phyloP scores from a whole-genome alignment of 2,797 vertebrate species.

The Bovichtus diacanthus region DNA sequence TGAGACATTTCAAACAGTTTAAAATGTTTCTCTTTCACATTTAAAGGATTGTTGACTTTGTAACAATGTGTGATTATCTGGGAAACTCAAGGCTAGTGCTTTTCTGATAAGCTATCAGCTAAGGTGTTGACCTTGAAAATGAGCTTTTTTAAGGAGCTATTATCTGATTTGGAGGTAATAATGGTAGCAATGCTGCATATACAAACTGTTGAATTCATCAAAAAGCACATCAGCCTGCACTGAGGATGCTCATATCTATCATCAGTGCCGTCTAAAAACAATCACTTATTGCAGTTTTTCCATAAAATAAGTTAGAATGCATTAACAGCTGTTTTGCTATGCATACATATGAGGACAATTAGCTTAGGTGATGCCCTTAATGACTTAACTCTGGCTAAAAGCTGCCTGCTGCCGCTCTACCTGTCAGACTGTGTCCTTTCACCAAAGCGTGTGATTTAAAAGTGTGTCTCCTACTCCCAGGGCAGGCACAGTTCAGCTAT shows the following conservation, averaged over 20 bases:
- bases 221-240: background rate
- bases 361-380: constrained; percentile 5
- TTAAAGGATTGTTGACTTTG: constrained; percentile 46
- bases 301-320: background rate
- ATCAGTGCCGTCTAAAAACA: background rate
- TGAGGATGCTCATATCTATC: background rate
- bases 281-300: background rate
- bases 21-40: constrained; percentile 39
- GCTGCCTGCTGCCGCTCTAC: constrained; percentile 8
- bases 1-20: constrained; percentile 8
- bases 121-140: constrained; percentile 41
- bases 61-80: constrained; percentile 52
- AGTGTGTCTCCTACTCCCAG: constrained; percentile 42
- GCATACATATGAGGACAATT: constrained; percentile 31
- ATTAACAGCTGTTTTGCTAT: background rate
- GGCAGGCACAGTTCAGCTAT: constrained; percentile 63
- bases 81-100: constrained; percentile 31
- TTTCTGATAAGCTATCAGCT: constrained; percentile 53
- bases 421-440: constrained; percentile 48
- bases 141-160: constrained; percentile 34
- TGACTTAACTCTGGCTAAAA: constrained; percentile 23
- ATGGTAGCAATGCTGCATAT: background rate
- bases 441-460: constrained; percentile 52
- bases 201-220: constrained; percentile 8
- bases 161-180: constrained; percentile 8